These are phyloP conservation scores for Microtus richardsoni DNA, from an alignment of 2,113 vertebrate species.

Conservation along the genomic window DNA sequence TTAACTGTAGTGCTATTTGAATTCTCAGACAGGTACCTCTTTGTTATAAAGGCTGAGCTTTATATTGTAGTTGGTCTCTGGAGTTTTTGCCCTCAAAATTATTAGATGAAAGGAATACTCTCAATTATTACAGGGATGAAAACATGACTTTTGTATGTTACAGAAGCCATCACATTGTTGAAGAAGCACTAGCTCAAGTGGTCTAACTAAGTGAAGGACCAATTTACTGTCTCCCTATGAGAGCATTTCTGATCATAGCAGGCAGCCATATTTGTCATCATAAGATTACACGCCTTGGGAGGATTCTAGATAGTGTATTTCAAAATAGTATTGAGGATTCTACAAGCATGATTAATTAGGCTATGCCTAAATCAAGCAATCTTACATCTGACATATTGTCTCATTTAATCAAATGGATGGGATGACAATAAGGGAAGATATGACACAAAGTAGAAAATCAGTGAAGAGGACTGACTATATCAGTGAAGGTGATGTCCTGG, in stretches of 20 bases:
- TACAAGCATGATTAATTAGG: not conserved
- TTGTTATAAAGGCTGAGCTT: not conserved
- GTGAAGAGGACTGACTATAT: not conserved
- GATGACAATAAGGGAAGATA: not conserved
- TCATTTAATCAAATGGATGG: not conserved
- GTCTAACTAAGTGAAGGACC: not conserved
- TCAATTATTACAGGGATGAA: not conserved
- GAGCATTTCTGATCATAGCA: not conserved
- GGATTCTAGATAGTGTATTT: not conserved
- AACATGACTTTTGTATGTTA: not conserved
- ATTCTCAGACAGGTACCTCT: not conserved
- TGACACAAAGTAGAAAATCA: not conserved
- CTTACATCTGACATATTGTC: not conserved
- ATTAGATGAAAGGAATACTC: not conserved
- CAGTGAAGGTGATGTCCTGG: not conserved
- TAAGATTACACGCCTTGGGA: not conserved
- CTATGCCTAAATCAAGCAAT: not conserved
- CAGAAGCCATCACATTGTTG: not conserved
- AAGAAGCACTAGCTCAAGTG: not conserved
- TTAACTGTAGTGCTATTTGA: not conserved
- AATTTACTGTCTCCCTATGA: not conserved
- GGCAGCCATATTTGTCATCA: not conserved
- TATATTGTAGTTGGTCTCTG: not conserved
- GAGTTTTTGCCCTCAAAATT: not conserved
- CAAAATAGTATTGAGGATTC: not conserved